These are phyloP conservation scores for Chamaetylas fuelleborni DNA, from an alignment of 2,113 vertebrate species.

Conservation along the genomic window DNA sequence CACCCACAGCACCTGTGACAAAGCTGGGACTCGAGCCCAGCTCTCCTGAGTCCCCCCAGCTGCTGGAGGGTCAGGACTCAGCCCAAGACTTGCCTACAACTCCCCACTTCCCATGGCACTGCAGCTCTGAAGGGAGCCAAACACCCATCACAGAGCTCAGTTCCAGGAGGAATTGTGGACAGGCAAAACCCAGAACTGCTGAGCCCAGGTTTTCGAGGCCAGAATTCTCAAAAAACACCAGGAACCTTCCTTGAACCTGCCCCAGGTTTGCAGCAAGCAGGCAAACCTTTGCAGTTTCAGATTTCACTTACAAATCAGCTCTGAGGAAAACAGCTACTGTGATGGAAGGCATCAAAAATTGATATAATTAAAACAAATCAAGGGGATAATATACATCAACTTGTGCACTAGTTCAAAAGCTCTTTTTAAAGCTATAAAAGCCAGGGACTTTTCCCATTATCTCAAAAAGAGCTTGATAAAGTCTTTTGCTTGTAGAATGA, in stretches of 20 bases:
- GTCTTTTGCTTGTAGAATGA: constrained; percentile 6
- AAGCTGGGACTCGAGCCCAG: not conserved
- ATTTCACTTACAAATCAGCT: not conserved
- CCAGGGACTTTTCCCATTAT: not conserved
- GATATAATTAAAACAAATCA: constrained; percentile 25
- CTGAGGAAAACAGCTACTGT: not conserved
- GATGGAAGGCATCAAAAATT: constrained; percentile 3
- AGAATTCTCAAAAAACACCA: not conserved
- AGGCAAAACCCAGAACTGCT: not conserved
- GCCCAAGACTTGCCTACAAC: not conserved
- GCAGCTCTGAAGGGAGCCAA: not conserved
- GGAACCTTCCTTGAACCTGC: not conserved
- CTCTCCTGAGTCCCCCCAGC: not conserved
- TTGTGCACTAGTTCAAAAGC: not conserved
- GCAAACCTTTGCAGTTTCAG: not conserved
- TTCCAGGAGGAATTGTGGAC: not conserved
- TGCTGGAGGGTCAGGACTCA: not conserved
- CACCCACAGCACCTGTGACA: not conserved
- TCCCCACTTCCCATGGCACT: not conserved
- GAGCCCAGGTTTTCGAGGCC: not conserved
- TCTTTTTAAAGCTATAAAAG: not conserved
- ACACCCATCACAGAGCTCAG: not conserved
- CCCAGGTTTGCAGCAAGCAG: not conserved
- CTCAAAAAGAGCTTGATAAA: constrained; percentile 10
- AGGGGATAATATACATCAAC: not conserved